Percentiles rank a stretch among this genome's conserved stretches.
Conservation (phyloP, 2,888 invertebrate species). For the Byasa hedistus region DNA sequence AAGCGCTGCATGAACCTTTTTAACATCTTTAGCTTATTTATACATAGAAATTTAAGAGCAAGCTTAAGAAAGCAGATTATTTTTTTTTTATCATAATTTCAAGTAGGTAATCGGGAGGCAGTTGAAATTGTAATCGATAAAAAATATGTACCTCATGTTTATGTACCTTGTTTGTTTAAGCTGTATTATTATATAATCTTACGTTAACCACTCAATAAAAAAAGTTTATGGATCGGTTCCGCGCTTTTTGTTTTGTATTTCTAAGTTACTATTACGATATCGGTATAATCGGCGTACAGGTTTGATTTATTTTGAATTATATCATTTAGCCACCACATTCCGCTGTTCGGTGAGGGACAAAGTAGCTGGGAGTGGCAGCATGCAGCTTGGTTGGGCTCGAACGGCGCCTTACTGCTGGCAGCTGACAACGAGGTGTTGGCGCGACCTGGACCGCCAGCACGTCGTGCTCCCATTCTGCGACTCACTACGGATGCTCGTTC, state of each 20-base stretch:
- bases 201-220: too few relatives aligned
- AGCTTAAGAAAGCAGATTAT: not conserved
- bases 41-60: not conserved
- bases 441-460: slow-evolving; percentile 84
- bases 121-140: too few relatives aligned
- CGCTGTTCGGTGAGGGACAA: slow-evolving; percentile 88
- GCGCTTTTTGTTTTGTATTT: too few relatives aligned
- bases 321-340: slow-evolving; percentile 88
- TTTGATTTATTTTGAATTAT: not conserved
- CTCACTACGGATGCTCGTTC: slow-evolving; percentile 88
- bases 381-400: slow-evolving; percentile 90
- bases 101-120: too few relatives aligned
- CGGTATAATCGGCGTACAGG: not conserved
- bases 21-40: too few relatives aligned
- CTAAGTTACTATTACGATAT: too few relatives aligned
- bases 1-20: slow-evolving; percentile 61
- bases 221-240: too few relatives aligned
- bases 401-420: slow-evolving; percentile 88
- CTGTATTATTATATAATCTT: too few relatives aligned
- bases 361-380: slow-evolving; percentile 86
- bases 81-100: too few relatives aligned
- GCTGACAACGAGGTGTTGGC: slow-evolving; percentile 95
- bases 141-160: too few relatives aligned
- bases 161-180: too few relatives aligned
- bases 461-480: slow-evolving; percentile 82